Percentiles rank a stretch among this genome's conserved stretches.
phyloP scores from a whole-genome alignment of 2,888 invertebrate species.

The Achlya flavicornis region DNA sequence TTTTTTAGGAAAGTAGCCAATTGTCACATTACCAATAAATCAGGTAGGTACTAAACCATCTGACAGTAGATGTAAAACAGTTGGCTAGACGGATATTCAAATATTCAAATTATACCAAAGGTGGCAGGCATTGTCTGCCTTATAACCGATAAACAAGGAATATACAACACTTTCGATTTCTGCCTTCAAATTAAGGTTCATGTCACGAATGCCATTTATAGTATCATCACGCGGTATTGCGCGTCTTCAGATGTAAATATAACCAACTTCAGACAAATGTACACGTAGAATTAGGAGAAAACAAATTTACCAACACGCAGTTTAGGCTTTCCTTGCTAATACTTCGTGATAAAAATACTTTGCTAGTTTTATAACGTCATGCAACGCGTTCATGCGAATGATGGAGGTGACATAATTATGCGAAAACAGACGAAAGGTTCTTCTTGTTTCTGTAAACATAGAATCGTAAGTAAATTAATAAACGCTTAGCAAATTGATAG shows the following conservation, averaged over 20 bases:
- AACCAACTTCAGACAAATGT: slow-evolving; percentile 35
- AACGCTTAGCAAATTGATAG: neutral
- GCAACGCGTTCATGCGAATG: neutral
- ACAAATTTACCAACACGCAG: slow-evolving; percentile 42
- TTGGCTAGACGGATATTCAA: no score
- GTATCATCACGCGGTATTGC: slow-evolving; percentile 51
- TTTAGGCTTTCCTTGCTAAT: slow-evolving; percentile 23
- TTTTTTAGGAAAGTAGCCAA: no score
- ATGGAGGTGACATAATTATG: neutral
- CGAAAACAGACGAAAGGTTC: neutral
- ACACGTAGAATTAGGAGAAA: slow-evolving; percentile 50
- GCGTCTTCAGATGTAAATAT: slow-evolving; percentile 46
- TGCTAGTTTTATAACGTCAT: slow-evolving; percentile 18
- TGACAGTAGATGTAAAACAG: no score
- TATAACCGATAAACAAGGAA: neutral
- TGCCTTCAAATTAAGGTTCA: slow-evolving; percentile 42
- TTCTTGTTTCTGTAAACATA: neutral
- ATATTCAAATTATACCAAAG: no score
- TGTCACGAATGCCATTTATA: slow-evolving; percentile 46
- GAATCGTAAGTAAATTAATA: neutral
- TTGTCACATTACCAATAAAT: no score
- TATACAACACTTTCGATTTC: slow-evolving; percentile 49
- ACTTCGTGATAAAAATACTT: slow-evolving; percentile 32
- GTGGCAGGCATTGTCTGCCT: no score
- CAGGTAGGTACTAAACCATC: no score